Conservation (phyloP, 2,888 invertebrate species). For the Abscondita cerata region DNA sequence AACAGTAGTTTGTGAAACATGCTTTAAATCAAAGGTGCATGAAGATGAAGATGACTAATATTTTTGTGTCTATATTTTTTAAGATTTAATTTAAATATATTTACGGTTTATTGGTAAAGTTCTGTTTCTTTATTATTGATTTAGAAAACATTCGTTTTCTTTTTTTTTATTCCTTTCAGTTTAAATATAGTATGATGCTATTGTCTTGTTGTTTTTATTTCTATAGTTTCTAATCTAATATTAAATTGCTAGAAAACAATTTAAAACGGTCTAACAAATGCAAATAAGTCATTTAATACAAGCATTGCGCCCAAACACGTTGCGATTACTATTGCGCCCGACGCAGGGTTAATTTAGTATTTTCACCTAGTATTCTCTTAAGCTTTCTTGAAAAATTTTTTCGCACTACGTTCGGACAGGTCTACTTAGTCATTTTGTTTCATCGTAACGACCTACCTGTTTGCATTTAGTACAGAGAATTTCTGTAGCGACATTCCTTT, state of each 20-base stretch:
- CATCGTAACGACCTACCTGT: too few species aligned
- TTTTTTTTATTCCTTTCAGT: neutral
- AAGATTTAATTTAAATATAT: neutral
- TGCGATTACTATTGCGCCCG: neutral
- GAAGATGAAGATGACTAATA: too few species aligned
- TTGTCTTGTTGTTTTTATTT: constrained; percentile 2
- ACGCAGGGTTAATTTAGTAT: neutral
- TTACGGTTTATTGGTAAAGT: neutral
- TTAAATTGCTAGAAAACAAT: neutral
- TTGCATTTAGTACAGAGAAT: too few species aligned
- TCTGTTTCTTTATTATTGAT: neutral
- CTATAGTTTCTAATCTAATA: constrained; percentile 2
- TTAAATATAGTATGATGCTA: neutral
- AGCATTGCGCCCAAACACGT: neutral
- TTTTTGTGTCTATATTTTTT: constrained; percentile 2
- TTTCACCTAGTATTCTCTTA: too few species aligned
- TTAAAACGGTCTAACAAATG: neutral
- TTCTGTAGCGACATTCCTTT: too few species aligned
- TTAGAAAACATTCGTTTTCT: too few species aligned
- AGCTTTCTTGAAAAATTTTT: too few species aligned
- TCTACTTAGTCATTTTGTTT: too few species aligned
- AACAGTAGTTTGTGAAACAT: neutral
- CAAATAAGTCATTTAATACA: neutral
- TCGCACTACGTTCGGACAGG: too few species aligned
- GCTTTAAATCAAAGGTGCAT: too few species aligned